Percentiles rank a stretch among this genome's conserved stretches.
phyloP scores from a whole-genome alignment of 37 sponge, comb jelly and placozoan genomes.

The Haliclona indistincta region DNA sequence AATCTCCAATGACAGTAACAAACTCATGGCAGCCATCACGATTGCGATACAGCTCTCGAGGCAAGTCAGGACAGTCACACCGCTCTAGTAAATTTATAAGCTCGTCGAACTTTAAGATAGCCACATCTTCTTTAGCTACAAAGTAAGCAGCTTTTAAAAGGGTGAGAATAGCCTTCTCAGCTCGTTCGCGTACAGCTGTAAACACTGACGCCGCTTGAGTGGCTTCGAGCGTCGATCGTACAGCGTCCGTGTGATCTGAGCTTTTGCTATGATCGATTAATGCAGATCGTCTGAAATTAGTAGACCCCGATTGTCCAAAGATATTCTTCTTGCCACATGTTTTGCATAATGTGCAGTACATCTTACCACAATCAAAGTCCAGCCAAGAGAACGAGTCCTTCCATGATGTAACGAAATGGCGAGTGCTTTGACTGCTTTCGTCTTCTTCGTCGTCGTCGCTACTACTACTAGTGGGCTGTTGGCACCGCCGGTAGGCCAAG shows the following conservation, averaged over 20 bases:
- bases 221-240: background rate
- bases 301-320: background rate
- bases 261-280: background rate
- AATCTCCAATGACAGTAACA: constrained; percentile 3
- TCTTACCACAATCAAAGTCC: background rate
- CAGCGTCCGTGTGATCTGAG: background rate
- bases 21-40: constrained; percentile 9
- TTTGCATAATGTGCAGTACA: background rate
- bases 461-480: no score
- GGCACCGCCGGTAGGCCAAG: no score
- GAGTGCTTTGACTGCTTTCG: background rate
- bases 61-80: background rate
- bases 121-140: constrained; percentile 2
- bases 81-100: background rate
- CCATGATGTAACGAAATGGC: background rate
- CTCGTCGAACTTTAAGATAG: background rate
- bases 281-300: background rate
- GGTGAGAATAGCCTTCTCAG: constrained; percentile 8
- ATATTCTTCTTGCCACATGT: background rate
- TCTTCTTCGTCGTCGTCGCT: background rate
- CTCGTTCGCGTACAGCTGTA: background rate
- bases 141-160: constrained; percentile 4
- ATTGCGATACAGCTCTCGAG: background rate
- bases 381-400: background rate
- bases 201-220: background rate